Base-by-base conservation (phyloP, 2,888 invertebrate genomes). In the Heliconius hortense region DNA sequence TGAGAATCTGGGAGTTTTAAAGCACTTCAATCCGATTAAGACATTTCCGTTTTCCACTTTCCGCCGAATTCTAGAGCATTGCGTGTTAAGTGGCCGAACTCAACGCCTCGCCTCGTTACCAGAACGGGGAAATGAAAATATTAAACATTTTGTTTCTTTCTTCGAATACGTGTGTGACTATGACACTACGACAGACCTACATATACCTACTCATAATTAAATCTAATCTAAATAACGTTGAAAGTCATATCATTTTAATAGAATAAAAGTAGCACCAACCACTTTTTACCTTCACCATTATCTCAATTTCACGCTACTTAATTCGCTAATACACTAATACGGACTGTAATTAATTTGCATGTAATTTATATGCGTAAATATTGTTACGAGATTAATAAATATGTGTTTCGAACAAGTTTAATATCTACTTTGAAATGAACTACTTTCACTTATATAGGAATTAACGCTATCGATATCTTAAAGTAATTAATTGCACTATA, bases 401-500 rank as follows among this genome's bases (percentile, higher is more conserved):
- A 35, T 24, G 15, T 69, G 56, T 69, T 35, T 69, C 21, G 5
- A 69, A 69, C 69, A 18, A 56, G 69, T 69, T 69, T 69, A 35
- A n/a, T 31, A 18, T 48, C 48, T 0, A n/a, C 68, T 28, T 56
- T 56, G 56, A 56, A 31, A 69, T 69, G 56, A 69, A 56, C 69
- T 56, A 69, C 69, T 69, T 69, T 69, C 69, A 69, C 69, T 56
- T 69, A 56, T 35, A 69, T 69, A 15, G n/a, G 53, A n/a, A 69
- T 69, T 24, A 35, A 69, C 15, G 1, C 4, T 69, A 69, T 69
- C 15, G n/a, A 56, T 69, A 56, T 56, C n/a, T 35, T 69, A 31
- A 24, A 56, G 24, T 53, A 53, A 31, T n/a, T 53, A 53, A 31
- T n/a, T 56, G 15, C 31, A 56, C 24, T 69, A 35, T 24, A 69